Conservation (phyloP, 2,888 invertebrate species). For the Reticulitermes lucifugus region DNA sequence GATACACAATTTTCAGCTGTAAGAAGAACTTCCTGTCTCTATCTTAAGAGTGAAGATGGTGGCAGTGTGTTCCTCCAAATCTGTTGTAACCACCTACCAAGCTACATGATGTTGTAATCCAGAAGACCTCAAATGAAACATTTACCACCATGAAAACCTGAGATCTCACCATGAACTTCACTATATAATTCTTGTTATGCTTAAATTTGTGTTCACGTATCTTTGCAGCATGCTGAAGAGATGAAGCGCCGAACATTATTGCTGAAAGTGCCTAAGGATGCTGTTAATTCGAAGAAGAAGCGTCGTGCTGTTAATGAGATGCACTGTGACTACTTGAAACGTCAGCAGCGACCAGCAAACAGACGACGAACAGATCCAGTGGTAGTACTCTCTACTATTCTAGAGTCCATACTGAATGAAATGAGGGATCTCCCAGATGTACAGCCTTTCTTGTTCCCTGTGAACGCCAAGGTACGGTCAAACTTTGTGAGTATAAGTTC, state of each 20-base stretch:
- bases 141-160: no score
- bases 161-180: no score
- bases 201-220: neutral
- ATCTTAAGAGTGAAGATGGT: no score
- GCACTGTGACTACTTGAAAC: slow-evolving; percentile 91
- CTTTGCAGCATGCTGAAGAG: slow-evolving; percentile 83
- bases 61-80: no score
- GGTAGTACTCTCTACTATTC: slow-evolving; percentile 90
- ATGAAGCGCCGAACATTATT: slow-evolving; percentile 82
- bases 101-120: no score
- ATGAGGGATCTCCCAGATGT: slow-evolving; percentile 93
- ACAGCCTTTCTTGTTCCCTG: slow-evolving; percentile 93
- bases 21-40: no score
- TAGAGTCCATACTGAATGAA: slow-evolving; percentile 93
- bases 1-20: no score
- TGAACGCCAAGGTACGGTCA: slow-evolving; percentile 84
- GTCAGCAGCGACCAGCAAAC: slow-evolving; percentile 85
- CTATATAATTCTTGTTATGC: no score
- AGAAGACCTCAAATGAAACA: no score
- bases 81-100: no score
- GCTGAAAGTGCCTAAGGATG: slow-evolving; percentile 83
- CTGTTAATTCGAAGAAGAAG: slow-evolving; percentile 73
- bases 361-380: slow-evolving; percentile 95
- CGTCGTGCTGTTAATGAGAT: slow-evolving; percentile 74
- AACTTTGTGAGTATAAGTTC: neutral